A percentile compares a stretch with the other conserved stretches of the same genome.
Conservation (phyloP, 2,797 vertebrate genomes). For the Limosa lapponica region DNA sequence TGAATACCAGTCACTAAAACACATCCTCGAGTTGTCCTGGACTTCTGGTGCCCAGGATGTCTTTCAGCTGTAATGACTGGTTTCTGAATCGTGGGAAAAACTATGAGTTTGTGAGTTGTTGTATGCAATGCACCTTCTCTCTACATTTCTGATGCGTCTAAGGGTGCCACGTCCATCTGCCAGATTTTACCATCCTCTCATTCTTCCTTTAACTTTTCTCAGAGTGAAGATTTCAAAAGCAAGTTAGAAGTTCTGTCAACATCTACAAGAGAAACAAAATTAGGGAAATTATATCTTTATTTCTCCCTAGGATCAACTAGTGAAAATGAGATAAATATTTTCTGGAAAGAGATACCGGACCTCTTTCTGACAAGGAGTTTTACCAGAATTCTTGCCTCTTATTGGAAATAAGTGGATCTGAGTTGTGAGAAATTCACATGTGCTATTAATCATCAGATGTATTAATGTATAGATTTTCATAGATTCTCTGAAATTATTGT, state of each 20-base stretch:
- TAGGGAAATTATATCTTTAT: not conserved
- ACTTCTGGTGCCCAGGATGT: not conserved
- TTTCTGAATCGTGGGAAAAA: not conserved
- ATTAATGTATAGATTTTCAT: not conserved
- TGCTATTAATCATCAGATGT: not conserved
- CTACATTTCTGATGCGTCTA: not conserved
- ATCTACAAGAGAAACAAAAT: not conserved
- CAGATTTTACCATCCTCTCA: not conserved
- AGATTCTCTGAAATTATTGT: not conserved
- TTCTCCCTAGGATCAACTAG: not conserved
- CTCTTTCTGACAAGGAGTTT: not conserved
- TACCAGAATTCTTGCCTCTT: not conserved
- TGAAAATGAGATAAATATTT: not conserved
- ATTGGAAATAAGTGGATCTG: not conserved
- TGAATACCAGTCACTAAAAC: not conserved
- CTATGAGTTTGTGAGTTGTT: not conserved
- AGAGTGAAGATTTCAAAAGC: not conserved
- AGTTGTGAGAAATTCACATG: not conserved
- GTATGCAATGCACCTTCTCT: not conserved
- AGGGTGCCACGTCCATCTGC: not conserved
- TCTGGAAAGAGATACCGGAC: not conserved
- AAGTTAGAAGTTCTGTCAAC: not conserved
- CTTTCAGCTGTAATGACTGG: not conserved
- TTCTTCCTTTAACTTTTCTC: not conserved
- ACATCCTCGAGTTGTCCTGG: not conserved